Conservation (phyloP, 92 coral and sea anemone species). For the Bergia puertoricense region DNA sequence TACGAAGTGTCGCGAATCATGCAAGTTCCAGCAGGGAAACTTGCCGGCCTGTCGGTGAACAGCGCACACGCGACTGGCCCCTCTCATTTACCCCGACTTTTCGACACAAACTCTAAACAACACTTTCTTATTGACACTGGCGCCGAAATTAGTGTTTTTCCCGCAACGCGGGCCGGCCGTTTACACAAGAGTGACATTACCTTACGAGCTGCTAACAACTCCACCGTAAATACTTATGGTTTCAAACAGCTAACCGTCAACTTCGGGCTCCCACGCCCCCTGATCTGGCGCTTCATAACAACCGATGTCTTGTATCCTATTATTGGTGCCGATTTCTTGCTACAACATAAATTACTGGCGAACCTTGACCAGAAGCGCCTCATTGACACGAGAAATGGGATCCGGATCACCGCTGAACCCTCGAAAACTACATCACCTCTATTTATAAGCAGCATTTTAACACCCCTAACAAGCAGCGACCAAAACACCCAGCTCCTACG, state of each 20-base stretch:
- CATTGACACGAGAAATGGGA: constrained; percentile 47
- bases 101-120: constrained; percentile 49
- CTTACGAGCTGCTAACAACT: constrained; percentile 59
- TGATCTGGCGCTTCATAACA: constrained; percentile 51
- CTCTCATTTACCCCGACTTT: constrained; percentile 31
- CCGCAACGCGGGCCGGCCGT: constrained; percentile 45
- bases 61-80: too few species aligned
- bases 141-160: constrained; percentile 47
- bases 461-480: constrained; percentile 3
- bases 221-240: constrained; percentile 48
- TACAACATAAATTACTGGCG: constrained; percentile 53
- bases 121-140: constrained; percentile 30
- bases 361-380: constrained; percentile 52
- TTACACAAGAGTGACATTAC: constrained; percentile 36
- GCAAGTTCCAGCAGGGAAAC: constrained; percentile 50
- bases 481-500: constrained; percentile 33
- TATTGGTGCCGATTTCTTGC: constrained; percentile 53
- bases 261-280: constrained; percentile 63
- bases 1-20: neutral
- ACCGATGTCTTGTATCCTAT: constrained; percentile 54
- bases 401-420: constrained; percentile 21
- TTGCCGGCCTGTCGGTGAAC: constrained; percentile 44
- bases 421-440: constrained; percentile 2
- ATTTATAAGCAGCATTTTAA: constrained; percentile 13
- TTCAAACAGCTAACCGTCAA: constrained; percentile 35